Percentiles rank a stretch among this genome's conserved stretches.
phyloP scores from a whole-genome alignment of 1,140 invertebrate species.

The Ceratina australensis region DNA sequence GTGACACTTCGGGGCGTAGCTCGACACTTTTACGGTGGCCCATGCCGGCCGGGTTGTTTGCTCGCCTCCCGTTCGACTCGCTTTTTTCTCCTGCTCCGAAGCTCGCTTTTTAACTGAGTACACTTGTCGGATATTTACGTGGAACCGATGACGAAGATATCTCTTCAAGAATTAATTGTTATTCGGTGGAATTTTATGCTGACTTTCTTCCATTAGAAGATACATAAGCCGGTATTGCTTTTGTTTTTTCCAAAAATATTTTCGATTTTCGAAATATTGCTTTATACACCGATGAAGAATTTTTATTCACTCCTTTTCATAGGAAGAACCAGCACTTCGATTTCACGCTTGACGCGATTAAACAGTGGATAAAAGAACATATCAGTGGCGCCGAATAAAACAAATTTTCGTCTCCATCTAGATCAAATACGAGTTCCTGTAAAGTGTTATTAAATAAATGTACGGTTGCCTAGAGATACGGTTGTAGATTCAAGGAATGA shows the following conservation, averaged over 20 bases:
- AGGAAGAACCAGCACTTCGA: background rate
- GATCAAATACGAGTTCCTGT: background rate
- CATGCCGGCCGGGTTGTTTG: background rate
- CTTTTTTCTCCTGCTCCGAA: background rate
- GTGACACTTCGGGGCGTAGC: slow-evolving; percentile 27
- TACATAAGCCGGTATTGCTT: too few relatives aligned
- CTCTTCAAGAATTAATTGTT: background rate
- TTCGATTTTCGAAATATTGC: too few relatives aligned
- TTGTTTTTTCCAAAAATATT: too few relatives aligned
- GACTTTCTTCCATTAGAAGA: too few relatives aligned
- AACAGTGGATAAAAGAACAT: background rate
- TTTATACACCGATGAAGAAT: too few relatives aligned
- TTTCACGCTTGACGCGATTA: background rate
- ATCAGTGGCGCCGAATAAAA: slow-evolving; percentile 5
- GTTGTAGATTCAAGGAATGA: background rate
- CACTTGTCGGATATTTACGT: slow-evolving; percentile 40
- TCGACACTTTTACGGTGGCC: slow-evolving; percentile 38
- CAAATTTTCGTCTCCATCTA: slow-evolving; percentile 11
- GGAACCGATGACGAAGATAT: background rate
- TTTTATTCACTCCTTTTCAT: too few relatives aligned
- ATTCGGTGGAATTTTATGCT: background rate
- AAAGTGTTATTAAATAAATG: slow-evolving; percentile 13
- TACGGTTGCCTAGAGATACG: slow-evolving; percentile 6
- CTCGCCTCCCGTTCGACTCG: background rate
- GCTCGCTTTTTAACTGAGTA: slow-evolving; percentile 27